Percentiles rank a stretch among this genome's conserved stretches.
These are phyloP conservation scores for Nowickia ferox DNA, from an alignment of 2,888 invertebrate species.

Conservation along the genomic window DNA sequence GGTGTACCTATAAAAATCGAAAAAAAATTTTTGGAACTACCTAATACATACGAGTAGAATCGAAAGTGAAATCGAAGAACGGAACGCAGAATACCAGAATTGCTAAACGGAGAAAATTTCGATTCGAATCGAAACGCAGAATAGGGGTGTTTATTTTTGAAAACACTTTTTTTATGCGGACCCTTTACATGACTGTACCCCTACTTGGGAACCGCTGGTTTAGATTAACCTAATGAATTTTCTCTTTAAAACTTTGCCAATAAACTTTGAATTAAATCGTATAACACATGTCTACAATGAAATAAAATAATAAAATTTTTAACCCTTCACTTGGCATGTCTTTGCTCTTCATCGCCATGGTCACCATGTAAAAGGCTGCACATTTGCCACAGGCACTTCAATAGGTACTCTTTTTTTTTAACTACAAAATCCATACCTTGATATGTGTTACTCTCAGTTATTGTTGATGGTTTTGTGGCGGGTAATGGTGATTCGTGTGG, in stretches of 20 bases:
- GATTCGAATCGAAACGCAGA: no score
- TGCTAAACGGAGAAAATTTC: no score
- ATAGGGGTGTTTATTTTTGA: no score
- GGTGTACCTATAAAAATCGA: no score
- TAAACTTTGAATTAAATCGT: constrained; percentile 51
- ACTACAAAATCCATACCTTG: constrained; percentile 36
- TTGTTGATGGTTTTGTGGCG: constrained; percentile 38
- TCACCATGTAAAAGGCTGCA: constrained; percentile 3
- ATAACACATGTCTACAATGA: constrained; percentile 48
- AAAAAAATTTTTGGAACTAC: no score
- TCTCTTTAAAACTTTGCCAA: constrained; percentile 46
- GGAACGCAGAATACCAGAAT: no score
- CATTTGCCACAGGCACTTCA: constrained; percentile 11
- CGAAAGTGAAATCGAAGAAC: no score
- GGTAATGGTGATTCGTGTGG: constrained; percentile 39
- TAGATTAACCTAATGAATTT: constrained; percentile 19
- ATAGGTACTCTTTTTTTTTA: background rate
- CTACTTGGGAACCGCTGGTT: no score
- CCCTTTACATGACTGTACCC: no score
- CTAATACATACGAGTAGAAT: no score
- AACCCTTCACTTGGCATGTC: constrained; percentile 37
- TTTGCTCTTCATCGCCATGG: constrained; percentile 10
- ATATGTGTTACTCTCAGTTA: constrained; percentile 40
- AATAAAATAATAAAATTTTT: constrained; percentile 42
- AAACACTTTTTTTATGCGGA: no score